Evolutionary conservation across 2,797 vertebrate genomes (phyloP).

Genomic region (Hippoglossus hippoglossus): DNA sequence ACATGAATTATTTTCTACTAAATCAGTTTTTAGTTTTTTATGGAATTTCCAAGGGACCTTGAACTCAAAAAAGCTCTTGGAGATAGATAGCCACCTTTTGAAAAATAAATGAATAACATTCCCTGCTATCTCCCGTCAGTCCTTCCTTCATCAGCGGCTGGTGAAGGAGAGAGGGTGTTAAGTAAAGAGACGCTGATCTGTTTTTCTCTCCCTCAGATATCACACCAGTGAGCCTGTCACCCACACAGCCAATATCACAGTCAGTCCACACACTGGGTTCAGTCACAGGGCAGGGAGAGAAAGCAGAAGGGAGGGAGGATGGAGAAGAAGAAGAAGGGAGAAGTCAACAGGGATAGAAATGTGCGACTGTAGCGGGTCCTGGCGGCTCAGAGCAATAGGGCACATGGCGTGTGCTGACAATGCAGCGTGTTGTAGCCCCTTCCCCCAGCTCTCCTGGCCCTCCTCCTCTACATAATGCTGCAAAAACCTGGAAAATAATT

Average conservation of each 20-base stretch:
- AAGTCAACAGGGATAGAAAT: conserved; percentile 54
- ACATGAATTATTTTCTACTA: conserved; percentile 19
- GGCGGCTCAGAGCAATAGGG: conserved; percentile 41
- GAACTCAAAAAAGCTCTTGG: conserved; percentile 48
- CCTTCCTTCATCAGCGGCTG: conserved; percentile 59
- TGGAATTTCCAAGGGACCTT: conserved; percentile 54
- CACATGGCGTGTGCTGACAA: conserved; percentile 15
- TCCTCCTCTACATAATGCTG: background rate
- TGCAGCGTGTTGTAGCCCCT: background rate
- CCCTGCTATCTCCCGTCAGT: conserved; percentile 48
- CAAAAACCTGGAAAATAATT: conserved; percentile 20
- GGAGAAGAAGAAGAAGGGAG: conserved; percentile 34
- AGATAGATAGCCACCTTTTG: conserved; percentile 56
- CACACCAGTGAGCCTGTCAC: conserved; percentile 76
- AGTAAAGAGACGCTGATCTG: conserved; percentile 76
- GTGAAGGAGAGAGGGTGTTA: conserved; percentile 66
- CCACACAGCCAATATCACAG: conserved; percentile 79
- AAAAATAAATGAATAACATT: conserved; percentile 73
- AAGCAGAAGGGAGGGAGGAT: conserved; percentile 42
- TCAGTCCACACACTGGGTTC: conserved; percentile 74
- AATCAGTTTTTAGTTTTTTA: conserved; percentile 46
- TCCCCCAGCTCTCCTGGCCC: background rate
- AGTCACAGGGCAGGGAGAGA: conserved; percentile 67
- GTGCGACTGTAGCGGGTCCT: conserved; percentile 39
- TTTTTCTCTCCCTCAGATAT: conserved; percentile 76